Percentiles rank a stretch among this genome's conserved stretches.
Conservation (phyloP, 2,113 vertebrate genomes). For the Synodontis membranacea region DNA sequence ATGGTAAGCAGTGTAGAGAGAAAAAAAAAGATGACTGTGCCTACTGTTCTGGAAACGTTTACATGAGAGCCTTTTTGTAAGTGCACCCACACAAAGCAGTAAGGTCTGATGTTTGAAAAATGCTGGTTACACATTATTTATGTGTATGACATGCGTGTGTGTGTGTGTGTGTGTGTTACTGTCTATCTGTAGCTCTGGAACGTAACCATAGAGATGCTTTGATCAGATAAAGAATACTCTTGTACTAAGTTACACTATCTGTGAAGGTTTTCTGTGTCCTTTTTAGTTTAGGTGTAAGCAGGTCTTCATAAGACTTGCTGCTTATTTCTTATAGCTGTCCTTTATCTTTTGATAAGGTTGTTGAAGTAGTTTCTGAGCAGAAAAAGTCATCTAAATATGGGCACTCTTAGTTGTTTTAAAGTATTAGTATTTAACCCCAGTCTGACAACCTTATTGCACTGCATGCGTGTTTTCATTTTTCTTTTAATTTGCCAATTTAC, state of each 20-base stretch:
- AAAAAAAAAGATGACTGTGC: constrained; percentile 62
- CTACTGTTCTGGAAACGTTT: constrained; percentile 68
- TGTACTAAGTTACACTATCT: neutral
- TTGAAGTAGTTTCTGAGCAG: constrained; percentile 46
- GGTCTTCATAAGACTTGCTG: constrained; percentile 6
- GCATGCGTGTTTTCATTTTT: constrained; percentile 10
- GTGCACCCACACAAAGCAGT: constrained; percentile 36
- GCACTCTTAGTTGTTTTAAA: constrained; percentile 27
- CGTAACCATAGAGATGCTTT: constrained; percentile 15
- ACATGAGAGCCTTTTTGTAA: constrained; percentile 65
- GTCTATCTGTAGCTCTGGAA: constrained; percentile 21
- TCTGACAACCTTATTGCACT: neutral
- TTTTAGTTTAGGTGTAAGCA: constrained; percentile 4
- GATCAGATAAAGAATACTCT: neutral
- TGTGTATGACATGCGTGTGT: constrained; percentile 12
- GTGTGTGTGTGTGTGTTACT: neutral
- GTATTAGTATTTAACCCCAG: constrained; percentile 11
- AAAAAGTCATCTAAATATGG: constrained; percentile 34
- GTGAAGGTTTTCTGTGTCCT: neutral
- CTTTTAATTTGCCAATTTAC: neutral
- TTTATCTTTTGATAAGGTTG: constrained; percentile 4
- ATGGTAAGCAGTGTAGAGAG: constrained; percentile 45
- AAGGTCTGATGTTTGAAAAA: constrained; percentile 34
- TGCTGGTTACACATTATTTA: constrained; percentile 36
- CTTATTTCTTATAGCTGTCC: neutral